Conservation (phyloP, 2,797 vertebrate genomes). For the Paratrypauchen microcephalus region DNA sequence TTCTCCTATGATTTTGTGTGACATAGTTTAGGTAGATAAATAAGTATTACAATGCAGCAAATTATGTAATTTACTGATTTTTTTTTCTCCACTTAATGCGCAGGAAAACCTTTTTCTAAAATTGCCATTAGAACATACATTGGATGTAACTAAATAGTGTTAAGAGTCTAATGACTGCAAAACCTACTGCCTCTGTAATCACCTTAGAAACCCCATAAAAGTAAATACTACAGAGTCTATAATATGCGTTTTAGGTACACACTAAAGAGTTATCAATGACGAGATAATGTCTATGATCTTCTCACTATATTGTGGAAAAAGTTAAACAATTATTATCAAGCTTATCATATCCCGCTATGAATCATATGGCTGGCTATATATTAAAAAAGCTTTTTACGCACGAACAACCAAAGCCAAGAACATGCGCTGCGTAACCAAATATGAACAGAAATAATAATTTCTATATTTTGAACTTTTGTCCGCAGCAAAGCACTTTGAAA, state of each 20-base stretch:
- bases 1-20: slow-evolving; percentile 25
- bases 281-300: not conserved
- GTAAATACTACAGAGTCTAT: not conserved
- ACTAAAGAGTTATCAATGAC: not conserved
- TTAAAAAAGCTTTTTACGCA: not conserved
- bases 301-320: not conserved
- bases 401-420: not conserved
- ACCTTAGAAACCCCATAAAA: not conserved
- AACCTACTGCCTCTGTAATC: not conserved
- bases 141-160: not conserved
- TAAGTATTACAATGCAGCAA: slow-evolving; percentile 8
- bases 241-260: not conserved
- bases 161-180: not conserved
- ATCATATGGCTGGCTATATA: not conserved
- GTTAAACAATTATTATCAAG: not conserved
- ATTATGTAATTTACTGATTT: not conserved
- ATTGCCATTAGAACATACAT: not conserved
- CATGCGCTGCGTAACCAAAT: not conserved
- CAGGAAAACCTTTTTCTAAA: not conserved
- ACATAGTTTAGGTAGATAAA: not conserved
- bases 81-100: not conserved
- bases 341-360: not conserved
- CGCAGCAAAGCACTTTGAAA: not conserved
- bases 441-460: not conserved
- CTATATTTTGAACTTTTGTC: not conserved